Evolutionary conservation across 2,797 vertebrate genomes (phyloP), one percentile per base, ranked within the genome.

Genomic region (Syngnathus acus): DNA sequence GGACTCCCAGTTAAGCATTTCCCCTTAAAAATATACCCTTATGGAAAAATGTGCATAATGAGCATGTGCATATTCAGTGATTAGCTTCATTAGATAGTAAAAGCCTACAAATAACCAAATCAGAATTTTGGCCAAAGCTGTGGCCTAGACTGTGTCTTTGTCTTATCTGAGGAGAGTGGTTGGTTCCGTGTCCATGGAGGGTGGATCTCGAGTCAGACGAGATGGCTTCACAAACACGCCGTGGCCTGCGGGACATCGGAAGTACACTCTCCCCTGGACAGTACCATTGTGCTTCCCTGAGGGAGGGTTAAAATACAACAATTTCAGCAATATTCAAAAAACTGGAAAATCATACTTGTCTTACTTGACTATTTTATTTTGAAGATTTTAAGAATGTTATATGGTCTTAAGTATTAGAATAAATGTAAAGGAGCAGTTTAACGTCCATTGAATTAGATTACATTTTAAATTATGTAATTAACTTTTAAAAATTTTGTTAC

Each of bases 191-290:
- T 84, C 14, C 64, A 86, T 69, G 66, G 86, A 89, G 57, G 91
- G 89, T n/a, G 90, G 87, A 5, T 81, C 87, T 88, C 86, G 92
- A 72, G 88, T 90, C 75, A 93, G 92, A 70, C 88, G 89, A 50
- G 90, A 88, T 0, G 95, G 94, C 70, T 93, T 91, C 69, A 93
- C 93, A 3, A 93, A 94, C 75, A 94, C 79, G 0, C 94, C 92
- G 0, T 93, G 93, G 50, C 84, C 90, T 0, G 91, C 91, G 17
- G 91, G 90, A 73, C 91, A 93, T 73, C 90, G 92, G 88, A 95
- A 92, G 67, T 93, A 94, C 69, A 92, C 90, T 81, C 90, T 88
- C 55, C 92, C 93, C 86, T 93, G 93, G 72, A 98, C 94, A 23
- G 92, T 90, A 72, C 90, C 91, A 5, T 93, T 87, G 47, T 93